Evolutionary conservation across 2,797 vertebrate species (phyloP).

Genomic region (Sciaenops ocellatus): DNA sequence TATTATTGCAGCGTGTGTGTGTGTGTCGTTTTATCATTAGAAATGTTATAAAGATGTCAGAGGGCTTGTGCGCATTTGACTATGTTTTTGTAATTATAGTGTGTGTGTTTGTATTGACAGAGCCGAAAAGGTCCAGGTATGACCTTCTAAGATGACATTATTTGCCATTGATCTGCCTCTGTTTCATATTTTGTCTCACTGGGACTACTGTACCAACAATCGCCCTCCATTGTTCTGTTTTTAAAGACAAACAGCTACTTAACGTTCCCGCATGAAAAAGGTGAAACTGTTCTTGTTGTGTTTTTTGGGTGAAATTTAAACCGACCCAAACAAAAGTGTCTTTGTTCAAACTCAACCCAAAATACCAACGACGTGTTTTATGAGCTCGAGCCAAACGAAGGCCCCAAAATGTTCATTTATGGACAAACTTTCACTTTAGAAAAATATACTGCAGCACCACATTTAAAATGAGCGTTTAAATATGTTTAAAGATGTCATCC

Average conservation of each 20-base stretch:
- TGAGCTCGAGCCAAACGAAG: not conserved
- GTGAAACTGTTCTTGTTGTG: constrained; percentile 58
- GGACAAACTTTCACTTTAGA: not conserved
- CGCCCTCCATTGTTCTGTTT: constrained; percentile 74
- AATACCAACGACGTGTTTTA: not conserved
- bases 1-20: constrained; percentile 53
- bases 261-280: constrained; percentile 52
- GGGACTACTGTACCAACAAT: constrained; percentile 73
- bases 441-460: not conserved
- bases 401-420: constrained; percentile 11
- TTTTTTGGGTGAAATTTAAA: constrained; percentile 49
- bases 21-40: constrained; percentile 67
- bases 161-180: constrained; percentile 80
- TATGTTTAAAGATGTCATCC: no score
- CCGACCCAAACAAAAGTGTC: constrained; percentile 8
- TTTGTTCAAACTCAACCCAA: constrained; percentile 19
- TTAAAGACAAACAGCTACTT: constrained; percentile 74
- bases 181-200: constrained; percentile 75
- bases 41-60: constrained; percentile 71
- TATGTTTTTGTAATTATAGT: constrained; percentile 52
- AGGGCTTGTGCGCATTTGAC: constrained; percentile 48
- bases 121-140: constrained; percentile 81
- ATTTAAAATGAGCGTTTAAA: no score
- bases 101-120: constrained; percentile 77
- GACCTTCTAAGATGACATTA: constrained; percentile 86